Conservation (phyloP, 2,888 invertebrate genomes). For the Eupithecia exiguata region DNA sequence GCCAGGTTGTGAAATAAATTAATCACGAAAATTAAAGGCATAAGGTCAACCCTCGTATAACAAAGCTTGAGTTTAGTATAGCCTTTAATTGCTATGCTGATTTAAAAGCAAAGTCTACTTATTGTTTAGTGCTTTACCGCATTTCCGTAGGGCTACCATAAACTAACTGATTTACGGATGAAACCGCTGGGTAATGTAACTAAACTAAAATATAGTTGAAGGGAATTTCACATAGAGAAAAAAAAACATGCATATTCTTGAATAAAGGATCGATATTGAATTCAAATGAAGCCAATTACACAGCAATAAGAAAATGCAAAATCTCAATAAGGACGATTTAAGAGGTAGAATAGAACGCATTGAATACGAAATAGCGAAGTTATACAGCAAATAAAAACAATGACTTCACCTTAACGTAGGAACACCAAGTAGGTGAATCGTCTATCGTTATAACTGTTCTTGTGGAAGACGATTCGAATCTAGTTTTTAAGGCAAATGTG, state of each 20-base stretch:
- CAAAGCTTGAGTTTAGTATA: background rate
- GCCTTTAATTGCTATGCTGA: constrained; percentile 5
- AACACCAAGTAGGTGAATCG: constrained; percentile 50
- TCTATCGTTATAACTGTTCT: constrained; percentile 43
- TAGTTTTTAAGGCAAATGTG: constrained; percentile 28
- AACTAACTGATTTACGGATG: constrained; percentile 10
- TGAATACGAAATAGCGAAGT: constrained; percentile 32
- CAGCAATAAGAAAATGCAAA: constrained; percentile 29
- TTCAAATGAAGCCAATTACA: constrained; percentile 32
- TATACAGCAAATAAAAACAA: constrained; percentile 46
- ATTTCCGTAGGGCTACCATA: constrained; percentile 7
- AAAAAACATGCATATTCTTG: background rate
- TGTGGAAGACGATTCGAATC: constrained; percentile 35
- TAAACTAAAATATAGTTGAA: background rate
- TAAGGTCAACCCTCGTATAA: constrained; percentile 7
- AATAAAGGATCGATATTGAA: background rate
- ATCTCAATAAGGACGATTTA: constrained; percentile 31
- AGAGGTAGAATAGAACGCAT: constrained; percentile 21
- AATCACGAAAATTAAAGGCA: background rate
- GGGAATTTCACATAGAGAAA: background rate
- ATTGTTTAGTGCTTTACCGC: constrained; percentile 8
- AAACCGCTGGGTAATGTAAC: background rate
- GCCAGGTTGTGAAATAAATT: constrained; percentile 2
- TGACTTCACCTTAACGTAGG: constrained; percentile 20
- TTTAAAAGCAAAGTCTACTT: background rate